Evolutionary conservation across 2,888 invertebrate genomes (phyloP).

Genomic region (Pachymerium ferrugineum): DNA sequence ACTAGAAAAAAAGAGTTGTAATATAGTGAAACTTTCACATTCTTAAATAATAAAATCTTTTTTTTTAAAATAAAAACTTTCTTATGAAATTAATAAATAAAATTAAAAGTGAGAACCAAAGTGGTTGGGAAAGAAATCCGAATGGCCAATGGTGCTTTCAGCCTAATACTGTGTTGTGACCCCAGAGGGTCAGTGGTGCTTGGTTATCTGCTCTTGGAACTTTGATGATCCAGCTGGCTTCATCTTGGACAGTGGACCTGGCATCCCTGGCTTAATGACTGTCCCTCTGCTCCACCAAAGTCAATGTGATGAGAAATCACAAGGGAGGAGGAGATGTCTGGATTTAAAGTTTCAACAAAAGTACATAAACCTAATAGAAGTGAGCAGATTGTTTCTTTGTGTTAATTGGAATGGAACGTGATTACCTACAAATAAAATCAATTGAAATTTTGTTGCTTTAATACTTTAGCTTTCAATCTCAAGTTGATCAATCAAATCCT

Average conservation of each 20-base stretch:
- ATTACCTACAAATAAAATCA: background rate
- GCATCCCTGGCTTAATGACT: slow-evolving; percentile 2
- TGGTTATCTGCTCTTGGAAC: background rate
- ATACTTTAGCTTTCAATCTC: too few relatives aligned
- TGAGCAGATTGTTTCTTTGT: too few relatives aligned
- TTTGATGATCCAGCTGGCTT: slow-evolving; percentile 2
- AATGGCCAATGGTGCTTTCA: background rate
- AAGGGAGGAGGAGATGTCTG: background rate
- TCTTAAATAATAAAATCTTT: too few relatives aligned
- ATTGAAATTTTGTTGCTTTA: too few relatives aligned
- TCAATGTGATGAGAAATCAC: background rate
- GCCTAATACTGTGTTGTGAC: background rate
- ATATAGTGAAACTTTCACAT: too few relatives aligned
- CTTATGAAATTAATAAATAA: background rate
- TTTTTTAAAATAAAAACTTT: background rate
- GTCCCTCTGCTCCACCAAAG: background rate
- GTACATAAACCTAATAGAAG: background rate
- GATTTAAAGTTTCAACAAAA: background rate
- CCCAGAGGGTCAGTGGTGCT: background rate
- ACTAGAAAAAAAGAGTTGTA: too few relatives aligned
- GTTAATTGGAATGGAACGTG: too few relatives aligned
- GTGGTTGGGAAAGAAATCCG: background rate
- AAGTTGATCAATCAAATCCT: too few relatives aligned
- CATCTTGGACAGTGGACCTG: background rate
- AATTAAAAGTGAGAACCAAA: background rate